Evolutionary conservation across 2,113 vertebrate species (phyloP).

Genomic region (Grus americana): DNA sequence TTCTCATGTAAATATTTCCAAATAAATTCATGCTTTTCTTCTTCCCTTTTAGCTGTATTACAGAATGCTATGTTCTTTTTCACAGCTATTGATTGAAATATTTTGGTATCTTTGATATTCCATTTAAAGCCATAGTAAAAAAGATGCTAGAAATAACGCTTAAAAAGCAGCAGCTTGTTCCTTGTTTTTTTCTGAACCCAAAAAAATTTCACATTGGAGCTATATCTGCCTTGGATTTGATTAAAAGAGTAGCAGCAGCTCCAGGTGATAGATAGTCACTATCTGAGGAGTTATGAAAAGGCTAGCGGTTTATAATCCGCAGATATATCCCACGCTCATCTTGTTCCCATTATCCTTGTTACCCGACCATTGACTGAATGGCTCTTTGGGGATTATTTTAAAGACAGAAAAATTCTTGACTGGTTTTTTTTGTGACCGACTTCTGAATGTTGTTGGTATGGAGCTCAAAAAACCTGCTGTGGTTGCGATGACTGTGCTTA

Average conservation of each 20-base stretch:
- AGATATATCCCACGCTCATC: background rate
- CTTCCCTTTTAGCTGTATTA: background rate
- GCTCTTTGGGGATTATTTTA: background rate
- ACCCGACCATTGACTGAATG: background rate
- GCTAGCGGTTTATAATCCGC: background rate
- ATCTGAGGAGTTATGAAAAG: background rate
- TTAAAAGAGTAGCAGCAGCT: background rate
- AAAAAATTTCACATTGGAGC: background rate
- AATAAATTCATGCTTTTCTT: background rate
- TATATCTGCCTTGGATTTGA: background rate
- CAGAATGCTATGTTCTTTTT: background rate
- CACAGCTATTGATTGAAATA: background rate
- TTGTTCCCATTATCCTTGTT: background rate
- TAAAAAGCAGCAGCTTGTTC: background rate
- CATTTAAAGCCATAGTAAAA: conserved; percentile 11
- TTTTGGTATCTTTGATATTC: background rate
- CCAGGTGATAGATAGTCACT: background rate
- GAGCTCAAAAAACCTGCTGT: background rate
- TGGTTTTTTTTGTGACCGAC: background rate
- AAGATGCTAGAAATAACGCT: background rate
- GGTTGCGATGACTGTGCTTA: background rate
- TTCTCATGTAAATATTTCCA: background rate
- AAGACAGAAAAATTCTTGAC: background rate
- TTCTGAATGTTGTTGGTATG: background rate
- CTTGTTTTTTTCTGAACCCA: background rate